Evolutionary conservation across 2,888 invertebrate species (phyloP).

Genomic region (Lasioglossum malachurum): DNA sequence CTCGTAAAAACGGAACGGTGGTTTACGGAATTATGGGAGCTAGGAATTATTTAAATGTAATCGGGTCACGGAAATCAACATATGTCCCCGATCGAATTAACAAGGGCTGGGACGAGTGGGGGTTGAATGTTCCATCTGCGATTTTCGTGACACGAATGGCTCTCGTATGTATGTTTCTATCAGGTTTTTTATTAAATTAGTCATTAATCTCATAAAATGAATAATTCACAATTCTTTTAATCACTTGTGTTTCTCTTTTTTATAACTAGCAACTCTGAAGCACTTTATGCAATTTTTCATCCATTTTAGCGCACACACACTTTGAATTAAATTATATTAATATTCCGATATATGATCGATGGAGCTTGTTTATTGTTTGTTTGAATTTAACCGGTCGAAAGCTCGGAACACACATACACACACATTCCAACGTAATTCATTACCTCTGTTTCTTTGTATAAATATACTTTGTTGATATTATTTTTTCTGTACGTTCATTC

Average conservation of each 20-base stretch:
- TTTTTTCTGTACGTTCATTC: not conserved
- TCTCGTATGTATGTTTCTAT: not conserved
- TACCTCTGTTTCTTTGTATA: not conserved
- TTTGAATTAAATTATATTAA: not conserved
- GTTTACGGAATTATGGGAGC: not conserved
- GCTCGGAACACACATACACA: too few relatives aligned
- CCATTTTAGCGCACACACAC: not conserved
- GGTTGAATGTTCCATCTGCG: not conserved
- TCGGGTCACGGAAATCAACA: constrained; percentile 1
- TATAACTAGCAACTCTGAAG: not conserved
- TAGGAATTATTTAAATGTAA: constrained; percentile 14
- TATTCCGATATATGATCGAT: not conserved
- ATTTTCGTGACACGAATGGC: not conserved
- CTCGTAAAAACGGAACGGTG: not conserved
- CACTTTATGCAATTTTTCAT: not conserved
- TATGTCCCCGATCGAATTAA: constrained; percentile 18
- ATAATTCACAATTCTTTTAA: not conserved
- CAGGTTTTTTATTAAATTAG: not conserved
- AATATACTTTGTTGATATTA: not conserved
- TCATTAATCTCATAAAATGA: not conserved
- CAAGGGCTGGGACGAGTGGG: not conserved
- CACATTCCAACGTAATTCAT: not conserved
- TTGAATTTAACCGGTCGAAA: not conserved
- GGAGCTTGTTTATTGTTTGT: not conserved
- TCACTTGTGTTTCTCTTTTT: not conserved